Conservation (phyloP, 2,888 invertebrate genomes). For the Pyrochroa serraticornis region DNA sequence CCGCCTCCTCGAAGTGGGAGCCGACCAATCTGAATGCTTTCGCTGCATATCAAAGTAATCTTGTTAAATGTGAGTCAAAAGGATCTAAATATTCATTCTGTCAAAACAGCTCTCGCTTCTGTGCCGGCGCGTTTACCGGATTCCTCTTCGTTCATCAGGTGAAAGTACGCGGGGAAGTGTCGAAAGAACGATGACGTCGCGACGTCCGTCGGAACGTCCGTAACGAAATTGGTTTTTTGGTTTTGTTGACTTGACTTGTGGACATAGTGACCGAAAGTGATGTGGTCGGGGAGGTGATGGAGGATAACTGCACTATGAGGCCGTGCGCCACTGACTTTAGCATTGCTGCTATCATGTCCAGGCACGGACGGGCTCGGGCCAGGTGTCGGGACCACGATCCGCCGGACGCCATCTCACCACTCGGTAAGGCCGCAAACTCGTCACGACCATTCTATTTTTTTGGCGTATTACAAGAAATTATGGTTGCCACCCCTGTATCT, state of each 20-base stretch:
- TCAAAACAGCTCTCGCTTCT: slow-evolving; percentile 57
- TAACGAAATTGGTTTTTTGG: slow-evolving; percentile 4
- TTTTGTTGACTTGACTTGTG: slow-evolving; percentile 17
- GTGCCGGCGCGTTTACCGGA: slow-evolving; percentile 32
- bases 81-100: slow-evolving; percentile 59
- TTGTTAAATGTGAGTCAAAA: slow-evolving; percentile 57
- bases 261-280: slow-evolving; percentile 20
- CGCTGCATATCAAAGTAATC: slow-evolving; percentile 56
- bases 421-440: slow-evolving; percentile 49
- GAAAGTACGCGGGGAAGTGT: slow-evolving; percentile 35
- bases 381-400: slow-evolving; percentile 60
- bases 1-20: slow-evolving; percentile 58
- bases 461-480: too few species aligned
- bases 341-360: slow-evolving; percentile 94
- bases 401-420: slow-evolving; percentile 54
- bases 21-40: slow-evolving; percentile 60
- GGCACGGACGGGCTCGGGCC: slow-evolving; percentile 66
- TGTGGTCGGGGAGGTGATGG: slow-evolving; percentile 57
- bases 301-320: slow-evolving; percentile 72
- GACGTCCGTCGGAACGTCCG: slow-evolving; percentile 8
- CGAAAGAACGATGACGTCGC: slow-evolving; percentile 17
- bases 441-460: not conserved
- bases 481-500: too few species aligned
- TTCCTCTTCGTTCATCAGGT: slow-evolving; percentile 23
- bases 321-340: slow-evolving; percentile 94